Base-by-base conservation (phyloP, 2,797 vertebrate species). In the Balearica regulorum region DNA sequence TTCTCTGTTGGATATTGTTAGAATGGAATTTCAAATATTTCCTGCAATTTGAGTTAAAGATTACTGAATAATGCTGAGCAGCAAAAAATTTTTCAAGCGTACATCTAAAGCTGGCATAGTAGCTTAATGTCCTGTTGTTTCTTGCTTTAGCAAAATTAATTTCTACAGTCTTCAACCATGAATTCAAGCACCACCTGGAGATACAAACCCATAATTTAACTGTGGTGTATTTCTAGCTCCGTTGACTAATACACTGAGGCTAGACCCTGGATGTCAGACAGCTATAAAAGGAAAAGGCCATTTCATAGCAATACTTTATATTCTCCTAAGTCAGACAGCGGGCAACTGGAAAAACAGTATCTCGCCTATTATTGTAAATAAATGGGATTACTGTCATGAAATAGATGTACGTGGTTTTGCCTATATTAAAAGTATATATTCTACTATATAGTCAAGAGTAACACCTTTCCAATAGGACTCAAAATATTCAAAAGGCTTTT, bases 1-100 rank as follows among this genome's bases (percentile, higher is more conserved):
- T 96, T 97, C 96, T 95, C 96, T 96, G 94, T 93, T 97, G 95
- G 95, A 97, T 95, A 94, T 94, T 97, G 92, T 97, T 95, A 97
- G 82, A 97, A 97, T 95, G 92, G 90, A 95, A 97, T 97, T 97
- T 97, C 94, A 97, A 97, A 92, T 97, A 97, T 97, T 97, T 97
- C 95, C 96, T 97, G 92, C 92, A 97, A 97, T 97, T 95, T 97
- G 91, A 96, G 95, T 96, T 96, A 96, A 97, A 96, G 93, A 97
- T 97, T 96, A 97, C 92, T 94, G 96, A 95, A 97, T 95, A 96
- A 96, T 92, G 89, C 93, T 94, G 80, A 97, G 87, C 89, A 94
- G 90, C 65, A 91, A 87, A 88, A 94, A 78, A 83, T 77, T 90
- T 82, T 65, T 96, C 94, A 97, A 97, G 89, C 68, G 3, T 55